Percentiles rank a stretch among this genome's conserved stretches.
Conservation (phyloP, 2,113 vertebrate genomes). For the Ursus arctos region DNA sequence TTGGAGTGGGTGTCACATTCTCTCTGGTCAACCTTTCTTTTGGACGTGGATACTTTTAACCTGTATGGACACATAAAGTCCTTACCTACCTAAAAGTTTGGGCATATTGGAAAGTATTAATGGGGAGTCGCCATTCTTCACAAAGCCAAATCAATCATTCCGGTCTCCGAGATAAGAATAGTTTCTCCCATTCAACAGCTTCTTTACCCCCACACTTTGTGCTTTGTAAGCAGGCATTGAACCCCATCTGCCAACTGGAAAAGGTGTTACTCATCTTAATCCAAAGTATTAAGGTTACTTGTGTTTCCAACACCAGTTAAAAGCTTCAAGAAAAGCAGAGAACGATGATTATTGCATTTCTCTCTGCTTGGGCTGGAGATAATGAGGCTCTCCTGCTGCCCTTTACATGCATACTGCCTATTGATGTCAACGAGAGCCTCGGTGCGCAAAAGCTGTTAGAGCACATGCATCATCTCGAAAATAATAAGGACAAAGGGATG, state of each 20-base stretch:
- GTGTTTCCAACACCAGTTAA: slow-evolving; percentile 69
- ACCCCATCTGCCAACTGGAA: slow-evolving; percentile 50
- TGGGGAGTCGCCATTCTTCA: slow-evolving; percentile 25
- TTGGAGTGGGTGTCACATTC: neutral
- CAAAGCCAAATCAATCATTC: neutral
- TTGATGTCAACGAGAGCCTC: slow-evolving; percentile 67
- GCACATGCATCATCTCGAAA: slow-evolving; percentile 79
- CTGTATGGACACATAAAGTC: neutral
- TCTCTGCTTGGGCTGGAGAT: slow-evolving; percentile 82
- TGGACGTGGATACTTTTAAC: neutral
- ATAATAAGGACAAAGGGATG: slow-evolving; percentile 83
- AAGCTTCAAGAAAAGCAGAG: slow-evolving; percentile 73
- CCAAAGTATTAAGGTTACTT: slow-evolving; percentile 65
- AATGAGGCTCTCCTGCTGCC: slow-evolving; percentile 80
- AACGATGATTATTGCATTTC: slow-evolving; percentile 80
- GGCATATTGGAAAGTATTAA: neutral
- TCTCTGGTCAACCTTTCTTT: neutral
- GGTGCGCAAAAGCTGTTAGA: slow-evolving; percentile 63
- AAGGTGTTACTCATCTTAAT: slow-evolving; percentile 54
- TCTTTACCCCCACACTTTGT: neutral
- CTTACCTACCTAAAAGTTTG: neutral
- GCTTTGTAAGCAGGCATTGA: slow-evolving; percentile 33
- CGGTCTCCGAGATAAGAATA: slow-evolving; percentile 41
- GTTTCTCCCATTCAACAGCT: neutral
- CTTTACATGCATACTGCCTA: slow-evolving; percentile 81